These are phyloP conservation scores for Diuraphis noxia DNA, from an alignment of 1,140 invertebrate genomes.

Conservation along the genomic window DNA sequence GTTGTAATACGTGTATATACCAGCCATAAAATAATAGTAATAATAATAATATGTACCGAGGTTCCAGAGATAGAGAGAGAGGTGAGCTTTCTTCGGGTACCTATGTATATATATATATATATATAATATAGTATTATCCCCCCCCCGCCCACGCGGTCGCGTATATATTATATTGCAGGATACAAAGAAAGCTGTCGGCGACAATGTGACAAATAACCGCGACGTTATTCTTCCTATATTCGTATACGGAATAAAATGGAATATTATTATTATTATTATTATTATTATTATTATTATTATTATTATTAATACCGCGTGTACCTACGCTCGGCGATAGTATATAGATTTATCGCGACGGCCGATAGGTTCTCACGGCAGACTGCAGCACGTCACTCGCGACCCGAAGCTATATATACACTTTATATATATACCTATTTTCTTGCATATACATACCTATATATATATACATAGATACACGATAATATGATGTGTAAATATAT, in stretches of 20 bases:
- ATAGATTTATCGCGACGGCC: conserved; percentile 41
- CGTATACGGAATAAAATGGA: neutral
- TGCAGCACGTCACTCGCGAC: neutral
- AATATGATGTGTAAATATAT: neutral
- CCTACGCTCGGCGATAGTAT: neutral
- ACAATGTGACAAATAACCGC: conserved; percentile 30
- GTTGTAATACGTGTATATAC: neutral
- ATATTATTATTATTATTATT: neutral
- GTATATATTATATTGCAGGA: too few relatives aligned
- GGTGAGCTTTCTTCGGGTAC: neutral
- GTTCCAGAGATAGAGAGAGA: neutral
- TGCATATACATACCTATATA: neutral
- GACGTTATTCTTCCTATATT: neutral
- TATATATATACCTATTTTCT: neutral
- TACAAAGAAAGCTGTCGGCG: conserved; percentile 18
- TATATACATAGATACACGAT: neutral
- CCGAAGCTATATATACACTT: neutral
- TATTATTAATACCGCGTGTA: neutral
- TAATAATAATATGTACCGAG: neutral
- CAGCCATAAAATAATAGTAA: too few relatives aligned
- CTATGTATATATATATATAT: too few relatives aligned
- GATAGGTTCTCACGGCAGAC: conserved; percentile 37
- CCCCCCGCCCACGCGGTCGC: neutral
- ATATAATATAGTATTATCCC: too few relatives aligned
- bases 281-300: neutral